A percentile compares a stretch with the other conserved stretches of the same genome.
Evolutionary conservation across 2,888 invertebrate genomes (phyloP).

Genomic region (Hypena proboscidalis): DNA sequence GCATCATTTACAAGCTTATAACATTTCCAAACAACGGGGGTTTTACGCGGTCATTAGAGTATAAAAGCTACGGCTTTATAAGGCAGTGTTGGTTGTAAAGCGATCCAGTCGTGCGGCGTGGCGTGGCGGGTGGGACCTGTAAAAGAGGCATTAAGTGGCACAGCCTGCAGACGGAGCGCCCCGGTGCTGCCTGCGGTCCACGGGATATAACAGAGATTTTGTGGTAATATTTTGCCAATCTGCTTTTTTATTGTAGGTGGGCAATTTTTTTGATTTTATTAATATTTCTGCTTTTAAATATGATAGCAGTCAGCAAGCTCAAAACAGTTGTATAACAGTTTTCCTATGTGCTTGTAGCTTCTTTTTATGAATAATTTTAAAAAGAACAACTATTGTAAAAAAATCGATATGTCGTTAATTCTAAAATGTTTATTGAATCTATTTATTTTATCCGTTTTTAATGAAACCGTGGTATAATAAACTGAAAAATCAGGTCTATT

Average conservation of each 20-base stretch:
- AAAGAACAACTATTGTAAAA: too few relatives aligned
- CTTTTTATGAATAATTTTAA: too few relatives aligned
- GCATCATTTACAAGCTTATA: slow-evolving; percentile 39
- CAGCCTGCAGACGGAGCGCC: slow-evolving; percentile 48
- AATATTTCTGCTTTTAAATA: too few relatives aligned
- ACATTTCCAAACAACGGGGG: slow-evolving; percentile 42
- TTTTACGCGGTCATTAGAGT: slow-evolving; percentile 72
- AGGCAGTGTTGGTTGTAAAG: slow-evolving; percentile 73
- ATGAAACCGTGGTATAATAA: too few relatives aligned
- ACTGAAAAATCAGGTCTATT: too few relatives aligned
- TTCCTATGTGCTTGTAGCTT: too few relatives aligned
- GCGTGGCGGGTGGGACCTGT: slow-evolving; percentile 74
- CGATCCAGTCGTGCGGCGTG: slow-evolving; percentile 65
- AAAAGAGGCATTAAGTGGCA: slow-evolving; percentile 71
- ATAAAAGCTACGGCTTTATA: slow-evolving; percentile 75
- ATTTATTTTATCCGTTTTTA: too few relatives aligned
- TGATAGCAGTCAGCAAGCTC: too few relatives aligned
- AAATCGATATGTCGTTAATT: too few relatives aligned
- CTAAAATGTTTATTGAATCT: too few relatives aligned
- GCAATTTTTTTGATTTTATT: too few relatives aligned
- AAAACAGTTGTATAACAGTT: too few relatives aligned
- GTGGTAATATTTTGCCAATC: neutral
- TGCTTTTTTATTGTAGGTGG: neutral
- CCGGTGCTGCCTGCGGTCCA: slow-evolving; percentile 15
- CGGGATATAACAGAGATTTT: neutral